phyloP scores from a whole-genome alignment of 2,797 vertebrate species.

The Picus viridis region DNA sequence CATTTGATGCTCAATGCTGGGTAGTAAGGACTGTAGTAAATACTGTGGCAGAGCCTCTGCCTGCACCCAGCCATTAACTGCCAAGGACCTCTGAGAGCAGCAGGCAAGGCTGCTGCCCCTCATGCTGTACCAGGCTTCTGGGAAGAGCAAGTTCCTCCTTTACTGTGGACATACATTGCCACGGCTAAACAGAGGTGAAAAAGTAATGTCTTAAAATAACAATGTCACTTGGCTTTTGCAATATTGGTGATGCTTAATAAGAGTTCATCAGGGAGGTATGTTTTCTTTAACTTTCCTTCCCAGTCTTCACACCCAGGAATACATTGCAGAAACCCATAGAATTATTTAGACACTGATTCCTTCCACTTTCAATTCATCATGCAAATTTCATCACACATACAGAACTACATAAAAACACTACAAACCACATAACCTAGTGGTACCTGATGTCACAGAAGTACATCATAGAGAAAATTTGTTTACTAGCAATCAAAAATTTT shows the following conservation, averaged over 20 bases:
- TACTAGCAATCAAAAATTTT: neutral
- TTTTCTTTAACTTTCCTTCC: too few species aligned
- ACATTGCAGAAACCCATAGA: neutral
- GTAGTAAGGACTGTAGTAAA: neutral
- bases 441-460: neutral
- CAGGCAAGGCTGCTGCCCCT: neutral
- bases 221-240: neutral
- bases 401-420: neutral
- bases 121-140: neutral
- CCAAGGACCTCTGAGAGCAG: neutral
- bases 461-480: neutral
- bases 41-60: neutral
- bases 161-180: rapidly evolving
- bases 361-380: neutral
- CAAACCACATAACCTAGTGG: neutral
- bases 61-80: neutral
- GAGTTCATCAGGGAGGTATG: neutral
- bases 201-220: neutral
- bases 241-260: neutral
- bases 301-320: neutral
- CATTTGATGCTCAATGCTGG: neutral
- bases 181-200: neutral
- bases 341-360: neutral
- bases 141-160: neutral
- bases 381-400: neutral